Base-by-base conservation (phyloP, 2,888 invertebrate genomes). In the Tenthredo amoena region DNA sequence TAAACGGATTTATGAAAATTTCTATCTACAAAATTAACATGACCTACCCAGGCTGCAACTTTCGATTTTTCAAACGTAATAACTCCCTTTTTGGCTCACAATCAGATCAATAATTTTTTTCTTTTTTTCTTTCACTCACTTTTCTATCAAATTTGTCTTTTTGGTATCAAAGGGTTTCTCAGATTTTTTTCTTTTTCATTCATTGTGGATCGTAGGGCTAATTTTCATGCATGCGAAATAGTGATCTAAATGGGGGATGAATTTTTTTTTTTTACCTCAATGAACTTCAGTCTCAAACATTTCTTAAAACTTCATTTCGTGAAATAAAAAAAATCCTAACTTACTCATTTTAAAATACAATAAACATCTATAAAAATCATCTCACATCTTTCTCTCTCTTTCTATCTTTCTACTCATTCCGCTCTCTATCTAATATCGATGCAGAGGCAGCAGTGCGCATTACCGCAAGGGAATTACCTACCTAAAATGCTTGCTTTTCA, bases 201-300 rank as follows among this genome's bases (percentile, higher is more conserved):
- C 34, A 50, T 85, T 87, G 71, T 88, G 87, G 87, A 88, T 90
- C 89, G 89, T 86, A 87, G 88, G 83, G 86, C 89, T 91, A 91
- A 88, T 77, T 34, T 84, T 85, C 77, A 77, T 77, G 77, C 86
- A 91, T n/a, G 89, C 92, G 91, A 92, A 87, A 90, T 89, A 90
- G 88, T 92, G 92, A 92, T 92, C 86, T 90, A 89, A 90, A 77
- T 77, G 77, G 92, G 89, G 87, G 88, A 90, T 89, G 91, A 90
- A 88, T 89, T 88, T 65, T 65, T 89, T 89, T 43, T 88, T 82
- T 88, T 90, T 89, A 68, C 88, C 82, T 88, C 92, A 92, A 92
- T 91, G 90, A 92, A 91, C 91, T 65, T 92, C 92, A 92, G 92
- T 92, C 92, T 92, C 92, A 91, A 92, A 91, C 89, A 92, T 92